Base-by-base conservation (phyloP, 1,140 invertebrate genomes). In the Drosophila busckii region DNA sequence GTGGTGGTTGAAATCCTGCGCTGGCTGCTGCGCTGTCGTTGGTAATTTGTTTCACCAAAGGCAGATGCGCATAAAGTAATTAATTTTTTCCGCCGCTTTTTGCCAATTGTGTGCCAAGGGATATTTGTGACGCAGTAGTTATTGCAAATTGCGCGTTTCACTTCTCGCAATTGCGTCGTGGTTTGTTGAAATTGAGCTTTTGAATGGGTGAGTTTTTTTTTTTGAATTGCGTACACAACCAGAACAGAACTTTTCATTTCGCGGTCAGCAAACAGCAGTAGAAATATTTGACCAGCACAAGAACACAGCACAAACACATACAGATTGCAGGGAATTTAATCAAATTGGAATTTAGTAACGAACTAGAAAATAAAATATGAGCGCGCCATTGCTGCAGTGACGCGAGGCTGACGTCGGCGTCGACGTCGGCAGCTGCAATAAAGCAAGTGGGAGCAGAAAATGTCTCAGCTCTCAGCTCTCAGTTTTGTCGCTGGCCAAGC, bases 21-120 rank as follows among this genome's bases (percentile, higher is more conserved):
- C 34, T 44, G 69, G 44, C 41, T 40, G 48, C 31, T 41, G 42
- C 44, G 52, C 19, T 60, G 56, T 60, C 56, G 52, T 65, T 70
- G 65, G 64, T 70, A 75, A 64, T 64, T 64, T 46, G 54, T 48
- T 56, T 49, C 59, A 29, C 44, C n/a, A 58, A 49, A 62, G 37
- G 44, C 59, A 60, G 70, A 75, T 73, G 69, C 70, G 69, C 70
- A 73, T 73, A 62, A 73, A 73, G 69, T 75, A 75, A 73, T 73
- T 75, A 66, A 50, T 65, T 66, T 41, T 45, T 52, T 40, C 38
- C 37, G 49, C 48, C 54, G 9, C 31, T 45, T 45, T 35, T 59
- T 40, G 38, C 54, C 29, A 23, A 23, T 16, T 38, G 23, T 12
- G 37, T 35, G n/a, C n/a, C n/a, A n/a, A n/a, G n/a, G n/a, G n/a